Evolutionary conservation across 1,140 invertebrate genomes (phyloP), one percentile per base, ranked within the genome.

Genomic region (Drosophila pruinosa): DNA sequence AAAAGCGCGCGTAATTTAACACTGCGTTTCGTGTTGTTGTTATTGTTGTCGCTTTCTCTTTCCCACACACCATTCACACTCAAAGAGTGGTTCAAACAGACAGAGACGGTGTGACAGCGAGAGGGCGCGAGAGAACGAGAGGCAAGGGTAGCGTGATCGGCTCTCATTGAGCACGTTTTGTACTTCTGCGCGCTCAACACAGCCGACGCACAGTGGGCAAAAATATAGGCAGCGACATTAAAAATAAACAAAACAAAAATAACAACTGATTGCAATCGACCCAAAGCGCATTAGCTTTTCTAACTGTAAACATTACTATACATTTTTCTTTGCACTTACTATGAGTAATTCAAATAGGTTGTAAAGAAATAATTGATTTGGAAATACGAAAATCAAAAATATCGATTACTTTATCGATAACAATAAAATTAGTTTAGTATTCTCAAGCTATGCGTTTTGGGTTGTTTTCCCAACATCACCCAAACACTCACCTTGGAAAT

Each of bases 401-500:
- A n/a, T n/a, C n/a, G n/a, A n/a, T n/a, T n/a, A n/a, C n/a, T n/a
- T n/a, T n/a, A n/a, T n/a, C n/a, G n/a, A n/a, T n/a, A n/a, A n/a
- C n/a, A n/a, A n/a, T n/a, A n/a, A n/a, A n/a, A n/a, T n/a, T n/a
- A n/a, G n/a, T n/a, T n/a, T n/a, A n/a, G n/a, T n/a, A n/a, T n/a
- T n/a, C n/a, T n/a, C n/a, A n/a, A n/a, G n/a, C n/a, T n/a, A n/a
- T n/a, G n/a, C n/a, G n/a, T n/a, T n/a, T n/a, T n/a, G n/a, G n/a
- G n/a, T n/a, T n/a, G n/a, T n/a, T n/a, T n/a, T n/a, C n/a, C n/a
- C 31, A 12, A 34, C 4, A 34, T 31, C 6, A 0, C 21, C 6
- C 22, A 31, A 6, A 52, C 7, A 78, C 68, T 83, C 73, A 91
- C 91, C 90, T 94, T 94, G 34, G 93, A 94, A 91, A 94, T 94